Conservation (phyloP, 2,113 vertebrate genomes). For the Platysternon megacephalum region DNA sequence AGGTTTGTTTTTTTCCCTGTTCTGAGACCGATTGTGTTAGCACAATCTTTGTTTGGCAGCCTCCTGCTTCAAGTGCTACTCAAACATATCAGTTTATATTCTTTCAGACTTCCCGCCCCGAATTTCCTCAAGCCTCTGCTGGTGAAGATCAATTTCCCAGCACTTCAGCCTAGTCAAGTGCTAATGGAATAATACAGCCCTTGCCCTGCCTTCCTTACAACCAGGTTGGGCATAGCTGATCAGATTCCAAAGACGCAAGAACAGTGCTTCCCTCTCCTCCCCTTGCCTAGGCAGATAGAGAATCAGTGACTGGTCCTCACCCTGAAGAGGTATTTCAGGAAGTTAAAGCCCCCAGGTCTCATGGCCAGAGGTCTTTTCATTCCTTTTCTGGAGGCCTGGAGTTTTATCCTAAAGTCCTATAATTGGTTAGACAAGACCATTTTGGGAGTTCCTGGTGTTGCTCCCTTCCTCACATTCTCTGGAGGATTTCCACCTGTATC, state of each 20-base stretch:
- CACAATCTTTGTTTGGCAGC: neutral
- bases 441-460: neutral
- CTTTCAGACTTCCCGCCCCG: neutral
- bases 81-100: neutral
- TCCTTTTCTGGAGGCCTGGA: neutral
- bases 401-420: neutral
- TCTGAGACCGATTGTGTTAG: neutral
- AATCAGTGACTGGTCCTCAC: neutral
- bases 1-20: neutral
- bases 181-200: neutral
- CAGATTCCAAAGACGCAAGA: neutral
- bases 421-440: neutral
- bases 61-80: neutral
- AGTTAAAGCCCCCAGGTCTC: neutral
- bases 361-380: neutral
- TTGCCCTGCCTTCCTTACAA: neutral
- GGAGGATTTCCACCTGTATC: neutral
- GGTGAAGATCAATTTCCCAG: neutral
- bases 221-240: neutral
- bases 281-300: neutral
- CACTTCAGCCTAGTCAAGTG: neutral
- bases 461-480: neutral
- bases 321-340: neutral
- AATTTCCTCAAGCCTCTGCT: too few relatives aligned
- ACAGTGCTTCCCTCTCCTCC: neutral